Percentiles rank a stretch among this genome's conserved stretches.
Conservation (phyloP, 2,113 vertebrate genomes). For the Chrysemys picta region DNA sequence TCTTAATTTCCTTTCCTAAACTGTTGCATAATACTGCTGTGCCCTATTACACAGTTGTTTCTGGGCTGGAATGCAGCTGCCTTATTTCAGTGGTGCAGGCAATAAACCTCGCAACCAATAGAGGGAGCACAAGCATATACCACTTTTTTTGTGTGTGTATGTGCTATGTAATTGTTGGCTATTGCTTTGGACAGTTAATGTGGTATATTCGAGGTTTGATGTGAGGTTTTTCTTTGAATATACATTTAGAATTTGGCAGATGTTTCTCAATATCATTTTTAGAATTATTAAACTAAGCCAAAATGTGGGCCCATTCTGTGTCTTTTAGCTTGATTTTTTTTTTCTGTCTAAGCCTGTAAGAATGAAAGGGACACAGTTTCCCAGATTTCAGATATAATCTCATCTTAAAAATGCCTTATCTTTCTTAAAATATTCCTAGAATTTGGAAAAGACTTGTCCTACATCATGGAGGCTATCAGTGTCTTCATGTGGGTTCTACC, state of each 20-base stretch:
- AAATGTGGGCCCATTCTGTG: neutral
- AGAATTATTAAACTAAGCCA: constrained; percentile 1
- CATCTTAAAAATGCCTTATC: neutral
- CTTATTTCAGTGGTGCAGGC: neutral
- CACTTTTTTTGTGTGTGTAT: neutral
- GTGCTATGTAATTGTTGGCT: neutral
- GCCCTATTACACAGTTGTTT: neutral
- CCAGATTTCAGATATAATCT: no score
- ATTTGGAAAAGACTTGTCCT: neutral
- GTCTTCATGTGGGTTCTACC: neutral
- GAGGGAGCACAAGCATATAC: neutral
- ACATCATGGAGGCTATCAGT: neutral
- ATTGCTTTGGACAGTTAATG: constrained; percentile 14
- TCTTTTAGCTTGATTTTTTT: neutral
- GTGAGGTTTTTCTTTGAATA: neutral
- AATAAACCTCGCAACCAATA: neutral
- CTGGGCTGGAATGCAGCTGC: neutral
- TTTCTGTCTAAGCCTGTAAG: neutral
- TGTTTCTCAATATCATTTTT: neutral
- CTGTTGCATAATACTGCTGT: neutral
- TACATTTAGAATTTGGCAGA: constrained; percentile 36
- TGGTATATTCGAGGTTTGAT: neutral
- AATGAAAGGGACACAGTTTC: neutral
- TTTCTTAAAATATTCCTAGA: neutral
- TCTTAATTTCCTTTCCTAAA: neutral